Base-by-base conservation (phyloP, 2,113 vertebrate genomes). In the Stigmatopora nigra region DNA sequence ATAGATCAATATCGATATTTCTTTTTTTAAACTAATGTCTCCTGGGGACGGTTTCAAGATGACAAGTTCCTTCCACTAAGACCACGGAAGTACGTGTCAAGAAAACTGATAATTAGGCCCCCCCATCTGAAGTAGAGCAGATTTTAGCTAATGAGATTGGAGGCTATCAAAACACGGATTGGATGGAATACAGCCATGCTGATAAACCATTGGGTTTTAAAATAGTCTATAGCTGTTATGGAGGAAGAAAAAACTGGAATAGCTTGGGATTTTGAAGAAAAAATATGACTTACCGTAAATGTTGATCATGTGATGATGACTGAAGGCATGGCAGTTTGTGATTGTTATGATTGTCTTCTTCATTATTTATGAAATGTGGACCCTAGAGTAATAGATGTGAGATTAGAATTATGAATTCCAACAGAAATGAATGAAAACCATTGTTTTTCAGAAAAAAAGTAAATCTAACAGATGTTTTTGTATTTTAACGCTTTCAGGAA, bases 81-180 rank as follows among this genome's bases (percentile, higher is more conserved):
- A 15, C 68, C 73, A 65, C 68, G 72, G 68, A 76, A 69, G 78
- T 58, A 68, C 73, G 52, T 25, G 22, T 78, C 76, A 66, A 76
- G 73, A 63, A 80, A 82, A 69, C 62, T 7, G 70, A 80, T 78
- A 72, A 67, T 73, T 74, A 67, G 60, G n/a, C n/a, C n/a, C 70
- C 65, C 53, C 84, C 82, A 83, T 78, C 76, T 71, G 80, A 86
- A 78, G 79, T 73, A 76, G 73, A 79, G 64, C 68, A 68, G 72
- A 74, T 69, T 65, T 73, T 66, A 78, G 65, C 63, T 82, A 81
- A 64, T 70, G 76, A 80, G 72, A 74, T 51, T 61, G 61, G 70
- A 70, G 67, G 67, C 67, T 69, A 72, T 76, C 72, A 80, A 74
- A 75, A 76, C 70, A 69, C 61, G 73, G 71, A 76, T 58, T 36